Evolutionary conservation across 2,113 vertebrate genomes (phyloP).

Genomic region (Tapirus terrestris): DNA sequence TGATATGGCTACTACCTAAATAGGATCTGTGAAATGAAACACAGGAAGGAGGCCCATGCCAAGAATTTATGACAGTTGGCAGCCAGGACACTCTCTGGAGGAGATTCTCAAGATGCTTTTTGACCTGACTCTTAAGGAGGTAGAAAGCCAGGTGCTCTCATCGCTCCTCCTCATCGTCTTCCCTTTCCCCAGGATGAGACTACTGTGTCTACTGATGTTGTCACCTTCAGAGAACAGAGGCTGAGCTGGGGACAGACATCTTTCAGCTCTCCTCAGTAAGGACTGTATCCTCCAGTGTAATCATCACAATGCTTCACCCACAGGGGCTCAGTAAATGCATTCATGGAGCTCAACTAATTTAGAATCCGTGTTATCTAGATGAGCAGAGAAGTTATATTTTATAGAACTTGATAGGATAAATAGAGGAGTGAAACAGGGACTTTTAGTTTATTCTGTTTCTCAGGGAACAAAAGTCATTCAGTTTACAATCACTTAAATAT

Average conservation of each 20-base stretch:
- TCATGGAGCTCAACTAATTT: neutral
- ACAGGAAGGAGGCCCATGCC: neutral
- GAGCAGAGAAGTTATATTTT: neutral
- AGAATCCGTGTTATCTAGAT: neutral
- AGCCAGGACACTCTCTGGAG: neutral
- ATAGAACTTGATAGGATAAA: neutral
- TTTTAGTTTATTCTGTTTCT: neutral
- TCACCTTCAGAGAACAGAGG: neutral
- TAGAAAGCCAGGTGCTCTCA: neutral
- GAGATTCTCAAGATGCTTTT: neutral
- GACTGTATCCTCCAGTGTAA: neutral
- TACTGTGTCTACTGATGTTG: neutral
- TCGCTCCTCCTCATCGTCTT: neutral
- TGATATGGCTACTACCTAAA: neutral
- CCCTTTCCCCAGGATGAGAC: neutral
- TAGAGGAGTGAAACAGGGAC: neutral
- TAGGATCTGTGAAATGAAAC: neutral
- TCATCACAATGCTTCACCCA: neutral
- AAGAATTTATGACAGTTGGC: neutral
- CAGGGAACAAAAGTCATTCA: neutral
- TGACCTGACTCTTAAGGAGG: neutral
- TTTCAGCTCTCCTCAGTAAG: neutral
- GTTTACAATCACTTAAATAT: neutral
- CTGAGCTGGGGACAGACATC: neutral
- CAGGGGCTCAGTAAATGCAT: neutral